Conservation (phyloP, 2,113 vertebrate species). For the Calypte anna region DNA sequence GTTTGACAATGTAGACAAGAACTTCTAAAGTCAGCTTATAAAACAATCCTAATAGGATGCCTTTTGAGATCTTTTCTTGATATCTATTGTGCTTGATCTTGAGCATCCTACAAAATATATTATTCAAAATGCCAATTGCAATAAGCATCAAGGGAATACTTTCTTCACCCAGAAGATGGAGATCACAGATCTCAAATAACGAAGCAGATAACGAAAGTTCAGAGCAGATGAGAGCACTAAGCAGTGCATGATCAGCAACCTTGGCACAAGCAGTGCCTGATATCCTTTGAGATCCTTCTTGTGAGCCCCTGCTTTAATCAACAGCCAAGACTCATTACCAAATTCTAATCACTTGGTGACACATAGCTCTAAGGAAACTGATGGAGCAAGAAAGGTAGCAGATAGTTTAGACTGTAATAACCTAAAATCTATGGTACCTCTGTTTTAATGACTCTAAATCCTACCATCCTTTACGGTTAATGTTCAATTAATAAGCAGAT, state of each 20-base stretch:
- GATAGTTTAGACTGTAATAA: neutral
- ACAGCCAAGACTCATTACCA: neutral
- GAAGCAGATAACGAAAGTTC: neutral
- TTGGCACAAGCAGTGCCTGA: neutral
- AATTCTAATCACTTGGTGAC: neutral
- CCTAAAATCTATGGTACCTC: neutral
- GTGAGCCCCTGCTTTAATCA: neutral
- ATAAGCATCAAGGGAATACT: neutral
- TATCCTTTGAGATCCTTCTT: neutral
- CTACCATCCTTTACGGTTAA: neutral
- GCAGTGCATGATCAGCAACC: neutral
- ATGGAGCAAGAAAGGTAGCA: neutral
- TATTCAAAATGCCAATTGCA: neutral
- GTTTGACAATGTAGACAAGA: neutral
- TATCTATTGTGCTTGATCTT: neutral
- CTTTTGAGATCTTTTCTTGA: neutral
- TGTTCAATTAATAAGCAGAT: neutral
- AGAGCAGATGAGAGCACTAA: neutral
- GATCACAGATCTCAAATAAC: neutral
- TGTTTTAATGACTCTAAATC: neutral
- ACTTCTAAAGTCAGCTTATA: neutral
- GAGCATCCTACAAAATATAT: neutral
- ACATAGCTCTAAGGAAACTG: neutral
- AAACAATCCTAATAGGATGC: neutral
- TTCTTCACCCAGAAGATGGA: neutral